Base-by-base conservation (phyloP, 1,140 invertebrate genomes). In the Rhynchophorus ferrugineus region DNA sequence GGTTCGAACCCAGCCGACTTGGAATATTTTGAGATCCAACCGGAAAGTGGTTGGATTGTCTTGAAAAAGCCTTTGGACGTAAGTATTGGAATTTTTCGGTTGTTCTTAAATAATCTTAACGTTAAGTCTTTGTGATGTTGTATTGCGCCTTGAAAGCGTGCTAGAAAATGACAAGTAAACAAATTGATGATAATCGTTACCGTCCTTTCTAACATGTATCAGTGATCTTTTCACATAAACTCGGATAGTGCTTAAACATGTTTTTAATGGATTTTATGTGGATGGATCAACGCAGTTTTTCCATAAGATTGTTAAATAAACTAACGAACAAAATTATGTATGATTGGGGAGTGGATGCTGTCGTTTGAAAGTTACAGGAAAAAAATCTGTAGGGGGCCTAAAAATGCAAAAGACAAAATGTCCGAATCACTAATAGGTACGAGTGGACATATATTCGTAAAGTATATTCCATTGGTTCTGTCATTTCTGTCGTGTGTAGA, bases 31-130 rank as follows among this genome's bases (percentile, higher is more conserved):
- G 88, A 91, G 69, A 94, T 95, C 58, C 91, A 94, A 75, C 87
- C 89, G 57, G 92, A 95, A 69, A 94, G 91, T 63, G 92, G 92
- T 65, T 95, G 91, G 91, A 95, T 95, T 66, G 88, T 91, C 19
- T 72, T 95, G 56, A 91, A 90, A 75, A 93, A 94, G 68, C 87
- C 91, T 46, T 75, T 95, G 59, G 91, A 95, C 81, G 90, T 94
- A 87, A 94, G 91, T 92, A 75, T 74, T 41, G 19, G 2, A 11
- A 24, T 43, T 24, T 43, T n/a, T n/a, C n/a, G 7, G 24, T 20
- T 7, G 11, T 36, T n/a, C n/a, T 36, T 36, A 36, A 36, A 36
- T 6, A 5, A 36, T 6, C 38, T 18, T 16, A 18, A 17, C 2
- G 17, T 41, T 29, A 29, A n/a, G n/a, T n/a, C n/a, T n/a, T n/a